Percentiles rank a stretch among this genome's conserved stretches.
Conservation (phyloP, 2,888 invertebrate genomes). For the Pseudanteris insignis region DNA sequence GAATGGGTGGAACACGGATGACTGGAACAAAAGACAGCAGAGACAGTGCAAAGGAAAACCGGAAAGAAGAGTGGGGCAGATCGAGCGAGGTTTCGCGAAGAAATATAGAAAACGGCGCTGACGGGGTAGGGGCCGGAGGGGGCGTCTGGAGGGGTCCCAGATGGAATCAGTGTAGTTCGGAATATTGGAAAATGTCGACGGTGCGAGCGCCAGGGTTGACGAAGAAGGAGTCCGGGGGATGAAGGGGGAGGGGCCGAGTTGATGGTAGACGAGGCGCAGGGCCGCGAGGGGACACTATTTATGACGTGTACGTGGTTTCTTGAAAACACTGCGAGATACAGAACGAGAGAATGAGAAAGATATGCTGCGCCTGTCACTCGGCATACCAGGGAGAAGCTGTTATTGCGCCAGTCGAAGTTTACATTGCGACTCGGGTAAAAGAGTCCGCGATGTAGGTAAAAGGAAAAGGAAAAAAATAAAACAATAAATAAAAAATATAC, state of each 20-base stretch:
- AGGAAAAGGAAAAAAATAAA: constrained; percentile 12
- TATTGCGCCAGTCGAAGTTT: constrained; percentile 47
- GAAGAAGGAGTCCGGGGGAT: constrained; percentile 30
- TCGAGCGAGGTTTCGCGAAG: constrained; percentile 20
- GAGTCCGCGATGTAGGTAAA: constrained; percentile 29
- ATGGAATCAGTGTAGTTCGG: constrained; percentile 63
- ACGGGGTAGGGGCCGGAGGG: constrained; percentile 12
- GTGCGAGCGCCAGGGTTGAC: too few relatives aligned
- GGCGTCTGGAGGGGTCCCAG: constrained; percentile 51
- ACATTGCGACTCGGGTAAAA: constrained; percentile 43
- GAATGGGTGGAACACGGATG: constrained; percentile 43
- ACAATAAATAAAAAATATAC: too few relatives aligned
- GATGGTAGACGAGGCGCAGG: constrained; percentile 32
- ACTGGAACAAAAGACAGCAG: constrained; percentile 30
- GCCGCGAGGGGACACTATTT: constrained; percentile 56
- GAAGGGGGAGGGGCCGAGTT: not conserved
- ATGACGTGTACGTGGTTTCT: constrained; percentile 64
- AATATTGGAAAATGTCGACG: constrained; percentile 63
- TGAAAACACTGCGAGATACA: constrained; percentile 50
- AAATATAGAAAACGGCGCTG: too few relatives aligned
- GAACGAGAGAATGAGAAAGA: constrained; percentile 47
- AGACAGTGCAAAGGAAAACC: constrained; percentile 15
- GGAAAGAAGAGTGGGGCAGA: not conserved
- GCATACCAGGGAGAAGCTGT: constrained; percentile 44
- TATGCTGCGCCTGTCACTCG: constrained; percentile 50